These are phyloP conservation scores for Callyntrura sp. DNA, from an alignment of 2,888 invertebrate species.

Conservation along the genomic window DNA sequence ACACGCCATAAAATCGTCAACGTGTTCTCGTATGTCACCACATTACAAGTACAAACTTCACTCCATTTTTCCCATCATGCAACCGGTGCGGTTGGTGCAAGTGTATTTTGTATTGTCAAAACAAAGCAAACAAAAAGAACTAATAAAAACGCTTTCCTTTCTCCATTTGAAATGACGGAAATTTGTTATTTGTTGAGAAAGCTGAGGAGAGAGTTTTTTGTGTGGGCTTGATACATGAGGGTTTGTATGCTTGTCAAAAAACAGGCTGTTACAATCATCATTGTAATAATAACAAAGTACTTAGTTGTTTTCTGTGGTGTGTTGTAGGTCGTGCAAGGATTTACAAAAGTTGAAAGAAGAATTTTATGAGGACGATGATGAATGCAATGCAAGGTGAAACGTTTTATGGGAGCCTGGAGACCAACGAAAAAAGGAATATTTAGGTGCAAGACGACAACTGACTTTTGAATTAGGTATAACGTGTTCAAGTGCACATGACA, in stretches of 20 bases:
- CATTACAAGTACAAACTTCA: background rate
- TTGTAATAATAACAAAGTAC: background rate
- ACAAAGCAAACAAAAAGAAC: conserved; percentile 21
- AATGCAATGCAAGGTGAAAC: conserved; percentile 70
- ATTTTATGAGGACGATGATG: conserved; percentile 47
- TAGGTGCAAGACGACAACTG: background rate
- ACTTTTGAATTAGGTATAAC: background rate
- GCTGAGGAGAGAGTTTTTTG: background rate
- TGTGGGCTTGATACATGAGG: conserved; percentile 7
- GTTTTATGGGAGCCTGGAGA: conserved; percentile 73
- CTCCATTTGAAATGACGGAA: background rate
- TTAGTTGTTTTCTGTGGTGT: background rate
- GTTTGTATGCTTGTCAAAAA: background rate
- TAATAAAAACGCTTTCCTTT: background rate
- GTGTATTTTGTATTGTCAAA: background rate
- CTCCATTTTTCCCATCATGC: background rate
- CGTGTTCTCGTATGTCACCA: conserved; percentile 10
- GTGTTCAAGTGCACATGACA: background rate
- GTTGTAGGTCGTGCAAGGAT: background rate
- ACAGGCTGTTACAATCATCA: no score
- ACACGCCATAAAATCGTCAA: conserved; percentile 70
- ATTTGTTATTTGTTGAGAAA: conserved; percentile 23
- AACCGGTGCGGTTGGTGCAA: background rate
- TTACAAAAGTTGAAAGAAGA: background rate
- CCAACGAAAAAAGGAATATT: conserved; percentile 5